Percentiles rank a stretch among this genome's conserved stretches.
These are phyloP conservation scores for Monoplex corrugatus DNA, from an alignment of 2,888 invertebrate species.

Conservation along the genomic window DNA sequence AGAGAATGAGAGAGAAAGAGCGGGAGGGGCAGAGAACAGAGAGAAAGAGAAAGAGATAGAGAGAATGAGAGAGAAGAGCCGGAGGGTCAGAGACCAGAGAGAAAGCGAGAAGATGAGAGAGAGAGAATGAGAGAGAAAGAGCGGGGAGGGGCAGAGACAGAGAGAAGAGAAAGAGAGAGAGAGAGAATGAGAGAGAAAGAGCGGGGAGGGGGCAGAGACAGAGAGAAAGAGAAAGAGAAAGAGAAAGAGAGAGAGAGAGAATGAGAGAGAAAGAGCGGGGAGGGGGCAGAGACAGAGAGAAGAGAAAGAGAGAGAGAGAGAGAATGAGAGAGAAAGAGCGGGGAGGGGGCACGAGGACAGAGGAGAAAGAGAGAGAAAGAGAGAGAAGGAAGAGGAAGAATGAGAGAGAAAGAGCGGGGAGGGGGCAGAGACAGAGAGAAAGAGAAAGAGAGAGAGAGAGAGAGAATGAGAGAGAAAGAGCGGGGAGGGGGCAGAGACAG, in stretches of 20 bases:
- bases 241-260: constrained; percentile 1
- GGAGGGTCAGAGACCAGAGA: too few relatives aligned
- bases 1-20: too few relatives aligned
- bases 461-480: background rate
- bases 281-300: too few relatives aligned
- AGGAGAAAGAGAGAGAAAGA: background rate
- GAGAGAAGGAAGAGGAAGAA: constrained; percentile 15
- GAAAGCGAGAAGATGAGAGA: background rate
- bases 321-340: background rate
- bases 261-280: too few relatives aligned
- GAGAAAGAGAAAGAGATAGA: background rate
- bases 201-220: background rate
- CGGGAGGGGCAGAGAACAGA: too few relatives aligned
- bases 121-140: too few relatives aligned
- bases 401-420: constrained; percentile 27
- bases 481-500: background rate
- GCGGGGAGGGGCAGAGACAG: too few relatives aligned
- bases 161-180: too few relatives aligned
- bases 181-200: too few relatives aligned
- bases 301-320: background rate
- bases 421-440: constrained; percentile 38
- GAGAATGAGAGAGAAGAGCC: too few relatives aligned
- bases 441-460: constrained; percentile 19
- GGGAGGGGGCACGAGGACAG: too few relatives aligned
- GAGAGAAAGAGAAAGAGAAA: background rate